These are phyloP conservation scores for Megastigmus dorsalis DNA, from an alignment of 2,888 invertebrate species.

Conservation along the genomic window DNA sequence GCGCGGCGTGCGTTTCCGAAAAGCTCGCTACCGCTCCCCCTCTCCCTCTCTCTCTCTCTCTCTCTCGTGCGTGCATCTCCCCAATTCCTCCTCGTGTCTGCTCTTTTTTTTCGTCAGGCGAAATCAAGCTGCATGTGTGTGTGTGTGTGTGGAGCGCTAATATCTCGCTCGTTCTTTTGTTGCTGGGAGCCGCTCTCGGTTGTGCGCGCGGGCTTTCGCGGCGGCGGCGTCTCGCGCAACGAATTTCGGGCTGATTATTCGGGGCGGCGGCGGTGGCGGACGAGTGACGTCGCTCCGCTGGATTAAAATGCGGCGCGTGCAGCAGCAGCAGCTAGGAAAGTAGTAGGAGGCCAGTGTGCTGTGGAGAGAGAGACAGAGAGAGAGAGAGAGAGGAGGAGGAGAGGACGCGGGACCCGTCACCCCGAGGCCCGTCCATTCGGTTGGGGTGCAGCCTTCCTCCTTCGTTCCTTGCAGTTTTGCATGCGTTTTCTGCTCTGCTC, in stretches of 20 bases:
- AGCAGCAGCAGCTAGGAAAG: constrained; percentile 34
- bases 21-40: not conserved
- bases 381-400: not conserved
- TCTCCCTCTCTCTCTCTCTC: not conserved
- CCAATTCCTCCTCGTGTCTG: not conserved
- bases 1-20: not conserved
- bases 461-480: not conserved
- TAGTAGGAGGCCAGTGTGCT: constrained; percentile 36
- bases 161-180: constrained; percentile 66
- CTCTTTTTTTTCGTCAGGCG: not conserved
- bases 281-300: constrained; percentile 68
- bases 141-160: not conserved
- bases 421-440: constrained; percentile 54
- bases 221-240: constrained; percentile 61
- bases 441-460: constrained; percentile 36
- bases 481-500: not conserved
- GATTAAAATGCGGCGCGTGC: constrained; percentile 70
- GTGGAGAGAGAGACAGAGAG: not conserved
- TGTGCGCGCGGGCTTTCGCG: constrained; percentile 58
- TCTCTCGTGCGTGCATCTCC: not conserved
- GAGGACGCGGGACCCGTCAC: constrained; percentile 37
- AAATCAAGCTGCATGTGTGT: constrained; percentile 16
- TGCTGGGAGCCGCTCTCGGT: too few species aligned
- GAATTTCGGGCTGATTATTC: constrained; percentile 74
- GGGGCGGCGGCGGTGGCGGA: constrained; percentile 59